A percentile compares a stretch with the other conserved stretches of the same genome.
Evolutionary conservation across 2,113 vertebrate species (phyloP).

Genomic region (Xenopus tropicalis): UCB_Xtro_10.0 CM004444.2:87062501-87063000

Average conservation of each 20-base stretch:
- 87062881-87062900: no score
- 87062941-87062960: neutral
- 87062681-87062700: slow-evolving; percentile 5
- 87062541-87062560: slow-evolving; percentile 26
- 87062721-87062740: neutral
- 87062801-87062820: no score
- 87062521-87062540: slow-evolving; percentile 17
- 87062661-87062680: slow-evolving; percentile 29
- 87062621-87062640: slow-evolving; percentile 34
- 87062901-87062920: no score
- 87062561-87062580: slow-evolving; percentile 34
- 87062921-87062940: neutral
- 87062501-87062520: slow-evolving; percentile 26
- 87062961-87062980: no score
- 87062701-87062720: neutral
- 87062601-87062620: slow-evolving; percentile 27
- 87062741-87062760: no score
- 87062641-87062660: slow-evolving; percentile 9
- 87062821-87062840: no score
- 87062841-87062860: no score
- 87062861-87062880: no score
- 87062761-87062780: no score
- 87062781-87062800: no score
- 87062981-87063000: no score
- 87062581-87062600: slow-evolving; percentile 42